Conservation (phyloP, 2,888 invertebrate genomes). For the Leptopterna dolabrata region DNA sequence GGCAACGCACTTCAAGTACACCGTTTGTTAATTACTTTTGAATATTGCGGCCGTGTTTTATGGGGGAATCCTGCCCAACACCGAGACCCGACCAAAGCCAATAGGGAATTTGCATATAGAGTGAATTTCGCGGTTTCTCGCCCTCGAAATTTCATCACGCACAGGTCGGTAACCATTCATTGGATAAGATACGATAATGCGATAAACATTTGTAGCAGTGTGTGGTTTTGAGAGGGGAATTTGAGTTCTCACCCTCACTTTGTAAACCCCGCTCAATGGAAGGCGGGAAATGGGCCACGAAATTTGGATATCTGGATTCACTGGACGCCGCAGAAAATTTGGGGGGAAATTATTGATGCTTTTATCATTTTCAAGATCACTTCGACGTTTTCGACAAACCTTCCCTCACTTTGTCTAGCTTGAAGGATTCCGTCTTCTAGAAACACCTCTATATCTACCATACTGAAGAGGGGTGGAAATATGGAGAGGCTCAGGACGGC, state of each 20-base stretch:
- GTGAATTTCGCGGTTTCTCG: not conserved
- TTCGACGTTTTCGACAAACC: too few species aligned
- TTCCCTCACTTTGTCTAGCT: too few species aligned
- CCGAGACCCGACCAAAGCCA: not conserved
- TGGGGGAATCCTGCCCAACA: not conserved
- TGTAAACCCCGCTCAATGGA: not conserved
- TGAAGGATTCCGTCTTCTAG: too few species aligned
- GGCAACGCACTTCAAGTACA: not conserved
- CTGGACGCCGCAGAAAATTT: too few species aligned
- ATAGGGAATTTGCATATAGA: slow-evolving; percentile 1
- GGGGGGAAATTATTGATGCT: too few species aligned
- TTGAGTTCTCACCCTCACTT: not conserved
- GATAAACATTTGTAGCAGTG: not conserved
- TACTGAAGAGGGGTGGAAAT: too few species aligned
- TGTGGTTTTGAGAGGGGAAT: not conserved
- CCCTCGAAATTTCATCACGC: not conserved
- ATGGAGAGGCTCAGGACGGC: too few species aligned
- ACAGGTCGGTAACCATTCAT: not conserved
- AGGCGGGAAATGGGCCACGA: not conserved
- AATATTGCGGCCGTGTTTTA: slow-evolving; percentile 5
- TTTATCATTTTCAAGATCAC: too few species aligned
- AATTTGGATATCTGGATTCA: too few species aligned
- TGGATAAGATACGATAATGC: not conserved
- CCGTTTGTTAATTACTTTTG: slow-evolving; percentile 3
- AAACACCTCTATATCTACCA: too few species aligned